Base-by-base conservation (phyloP, 2,888 invertebrate species). In the Idaea dimidiata region DNA sequence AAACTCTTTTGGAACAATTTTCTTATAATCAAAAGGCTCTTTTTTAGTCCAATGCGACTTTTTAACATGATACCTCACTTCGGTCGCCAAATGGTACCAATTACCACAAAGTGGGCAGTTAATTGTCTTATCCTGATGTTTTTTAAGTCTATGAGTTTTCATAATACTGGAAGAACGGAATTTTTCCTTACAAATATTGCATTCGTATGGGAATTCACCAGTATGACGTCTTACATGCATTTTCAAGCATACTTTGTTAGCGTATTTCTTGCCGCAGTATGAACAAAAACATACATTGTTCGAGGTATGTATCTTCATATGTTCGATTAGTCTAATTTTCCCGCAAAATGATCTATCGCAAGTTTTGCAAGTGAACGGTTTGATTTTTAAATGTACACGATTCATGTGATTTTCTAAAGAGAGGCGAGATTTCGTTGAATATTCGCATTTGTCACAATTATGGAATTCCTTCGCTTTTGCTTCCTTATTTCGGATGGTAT, bases 21-120 rank as follows among this genome's bases (percentile, higher is more conserved):
- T 69, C 61, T 72, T 80, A 57, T 78, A 80, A 68, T 83, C 69
- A 60, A 81, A 83, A 0, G 80, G 77, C n/a, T 71, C 76, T 18
- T 77, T 70, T 18, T 74, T 78, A 54, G 77, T 81, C 83, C 83
- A 84, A 70, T 84, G 84, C 0, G 72, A 70, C 60, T 80, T 82
- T 59, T 82, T 83, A 8, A 83, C 81, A 62, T 84, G 84, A 58
- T 77, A 75, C 32, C 84, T 74, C 80, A 84, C 80, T 59, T 82
- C 79, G n/a, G 80, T 72, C 0, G 71, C 75, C 57, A 81, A 71
- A 62, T 76, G 77, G 59, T 81, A 82, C 82, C 81, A 79, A 53
- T 69, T 73, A 31, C 79, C 78, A 62, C 84, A 84, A 14, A 82
- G 57, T 0, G 84, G 84, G 63, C 84, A 84, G 0, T 66, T 53